Evolutionary conservation across 2,888 invertebrate species (phyloP), one percentile per base, ranked within the genome.

Genomic region (Rhogogaster chlorosoma): DNA sequence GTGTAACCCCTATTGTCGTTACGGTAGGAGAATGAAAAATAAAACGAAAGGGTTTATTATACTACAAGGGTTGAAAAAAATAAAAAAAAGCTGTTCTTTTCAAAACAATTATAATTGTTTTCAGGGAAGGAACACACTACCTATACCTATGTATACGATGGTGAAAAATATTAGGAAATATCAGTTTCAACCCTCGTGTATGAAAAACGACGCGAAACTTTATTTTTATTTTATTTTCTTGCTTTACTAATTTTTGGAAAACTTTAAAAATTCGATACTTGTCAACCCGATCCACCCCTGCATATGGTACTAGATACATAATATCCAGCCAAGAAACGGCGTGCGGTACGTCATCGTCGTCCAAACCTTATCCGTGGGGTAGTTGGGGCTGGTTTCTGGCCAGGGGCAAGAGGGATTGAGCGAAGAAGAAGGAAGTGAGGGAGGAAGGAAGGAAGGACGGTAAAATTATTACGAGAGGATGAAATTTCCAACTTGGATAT

Each of bases 401-500:
- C 49, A 6, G 49, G 6, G 18, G 18, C 1, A n/a, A 18, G 49
- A 1, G 49, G 18, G 18, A n/a, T 49, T 18, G 49, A 49, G 49
- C n/a, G 49, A 49, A 49, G 49, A 49, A 49, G 49, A n/a, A 29
- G 29, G 64, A 26, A 49, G 82, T 15, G 6, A n/a, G 36, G 71
- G 29, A 61, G 84, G 32, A 32, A 49, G 57, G 67, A 26, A 57
- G 82, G 82, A 85, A 86, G 88, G 87, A 86, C 84, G 88, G 89
- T 89, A 87, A 90, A 90, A 90, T 90, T 91, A 92, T 93, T 91
- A 92, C 89, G 89, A 89, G 88, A 89, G 91, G 91, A 92, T 91
- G 90, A 92, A 93, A 93, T 93, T 92, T 92, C 91, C 88, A 92
- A 91, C 91, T 91, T 91, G 90, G 87, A n/a, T n/a, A n/a, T 86